These are phyloP conservation scores for Stichopus horrens DNA, from an alignment of 53 echinoderm and acorn worm species.

Conservation along the genomic window DNA sequence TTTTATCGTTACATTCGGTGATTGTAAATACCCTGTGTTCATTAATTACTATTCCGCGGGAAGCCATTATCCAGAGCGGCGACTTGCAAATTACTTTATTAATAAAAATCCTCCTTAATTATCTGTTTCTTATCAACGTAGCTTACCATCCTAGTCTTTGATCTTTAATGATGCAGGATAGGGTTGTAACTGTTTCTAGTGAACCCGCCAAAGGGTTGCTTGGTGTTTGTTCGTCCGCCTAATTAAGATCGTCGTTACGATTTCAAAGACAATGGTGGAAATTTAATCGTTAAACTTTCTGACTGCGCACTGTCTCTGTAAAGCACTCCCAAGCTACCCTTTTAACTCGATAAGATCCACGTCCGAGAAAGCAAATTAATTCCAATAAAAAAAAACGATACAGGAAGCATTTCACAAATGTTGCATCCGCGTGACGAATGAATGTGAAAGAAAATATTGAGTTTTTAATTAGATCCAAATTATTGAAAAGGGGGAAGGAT, in stretches of 20 bases:
- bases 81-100: not conserved
- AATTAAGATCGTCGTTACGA: not conserved
- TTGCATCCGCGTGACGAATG: too few species aligned
- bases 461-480: too few species aligned
- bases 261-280: not conserved
- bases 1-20: too few species aligned
- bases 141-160: not conserved
- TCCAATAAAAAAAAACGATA: too few species aligned
- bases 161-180: not conserved
- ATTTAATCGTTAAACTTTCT: not conserved
- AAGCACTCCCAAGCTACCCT: too few species aligned
- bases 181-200: not conserved
- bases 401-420: too few species aligned
- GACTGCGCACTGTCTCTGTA: not conserved
- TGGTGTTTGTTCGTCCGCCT: not conserved
- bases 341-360: too few species aligned
- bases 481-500: too few species aligned
- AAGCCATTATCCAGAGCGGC: not conserved
- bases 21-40: too few species aligned
- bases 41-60: not conserved
- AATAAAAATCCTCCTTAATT: constrained; percentile 14
- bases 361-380: too few species aligned
- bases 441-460: too few species aligned
- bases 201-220: not conserved
- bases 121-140: not conserved